A percentile compares a stretch with the other conserved stretches of the same genome.
Evolutionary conservation across 2,888 invertebrate species (phyloP).

Genomic region (Mesorhabditis sp.): DNA sequence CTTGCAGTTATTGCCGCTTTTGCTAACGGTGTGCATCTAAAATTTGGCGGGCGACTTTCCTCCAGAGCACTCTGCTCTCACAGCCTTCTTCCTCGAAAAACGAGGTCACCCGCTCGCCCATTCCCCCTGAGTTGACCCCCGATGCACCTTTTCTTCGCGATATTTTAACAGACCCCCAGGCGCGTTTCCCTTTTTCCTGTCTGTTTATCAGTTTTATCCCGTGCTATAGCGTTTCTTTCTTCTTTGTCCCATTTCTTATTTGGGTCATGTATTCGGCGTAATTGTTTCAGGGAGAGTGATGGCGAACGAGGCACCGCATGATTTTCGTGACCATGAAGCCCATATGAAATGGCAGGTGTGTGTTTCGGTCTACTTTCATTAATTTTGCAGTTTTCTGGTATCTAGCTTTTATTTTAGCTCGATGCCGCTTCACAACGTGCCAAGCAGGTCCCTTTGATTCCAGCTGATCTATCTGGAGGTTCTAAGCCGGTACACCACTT

Average conservation of each 20-base stretch:
- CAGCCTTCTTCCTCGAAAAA: too few relatives aligned
- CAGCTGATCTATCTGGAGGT: slow-evolving; percentile 33
- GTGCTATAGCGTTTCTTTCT: background rate
- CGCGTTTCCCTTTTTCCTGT: background rate
- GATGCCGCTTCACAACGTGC: background rate
- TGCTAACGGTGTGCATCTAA: too few relatives aligned
- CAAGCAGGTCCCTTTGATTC: slow-evolving; percentile 40
- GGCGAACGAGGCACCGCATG: slow-evolving; percentile 34
- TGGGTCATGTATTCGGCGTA: slow-evolving; percentile 5
- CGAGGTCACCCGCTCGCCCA: too few relatives aligned
- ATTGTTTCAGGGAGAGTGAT: slow-evolving; percentile 4
- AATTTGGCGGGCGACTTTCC: too few relatives aligned
- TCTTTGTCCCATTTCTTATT: slow-evolving; percentile 5
- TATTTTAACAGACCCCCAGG: background rate
- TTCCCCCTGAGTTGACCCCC: too few relatives aligned
- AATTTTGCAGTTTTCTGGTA: background rate
- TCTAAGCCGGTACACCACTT: background rate
- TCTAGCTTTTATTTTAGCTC: background rate
- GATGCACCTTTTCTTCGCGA: too few relatives aligned
- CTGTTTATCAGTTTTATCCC: background rate
- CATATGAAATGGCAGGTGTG: slow-evolving; percentile 42
- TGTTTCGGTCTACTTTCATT: background rate
- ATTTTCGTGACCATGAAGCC: slow-evolving; percentile 40
- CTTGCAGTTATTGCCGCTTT: too few relatives aligned
- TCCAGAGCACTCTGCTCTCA: too few relatives aligned